Base-by-base conservation (phyloP, 2,888 invertebrate genomes). In the Drosophila setosimentum region DNA sequence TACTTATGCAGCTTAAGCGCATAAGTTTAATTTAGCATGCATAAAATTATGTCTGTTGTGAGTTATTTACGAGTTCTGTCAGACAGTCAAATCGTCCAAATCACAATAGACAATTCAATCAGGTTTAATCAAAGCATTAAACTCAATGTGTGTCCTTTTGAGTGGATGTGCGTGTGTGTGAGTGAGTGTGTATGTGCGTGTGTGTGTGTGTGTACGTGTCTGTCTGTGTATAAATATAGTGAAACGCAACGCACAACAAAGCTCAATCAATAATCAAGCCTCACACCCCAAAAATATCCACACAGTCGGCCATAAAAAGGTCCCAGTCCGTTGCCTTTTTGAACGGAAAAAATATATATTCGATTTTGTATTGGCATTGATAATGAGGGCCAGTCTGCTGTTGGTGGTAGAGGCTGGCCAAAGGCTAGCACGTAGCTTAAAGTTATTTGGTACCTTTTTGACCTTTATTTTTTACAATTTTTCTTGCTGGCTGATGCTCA, bases 111-210 rank as follows among this genome's bases (percentile, higher is more conserved):
- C 85, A 85, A 82, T 85, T 83, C 83, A 89, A 89, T 85, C 83
- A 83, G 78, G 82, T 87, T 87, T 83, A 89, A 90, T 90, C 89
- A 89, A 82, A 70, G 83, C 78, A 82, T 90, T 87, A 77, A 76
- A 73, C 72, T 75, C 72, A 51, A 68, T 73, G 72, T 73, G 68
- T 67, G 65, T 35, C 49, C 33, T 29, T 42, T 33, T 55, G 33
- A 33, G 18, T 42, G 48, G 13, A 24, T 65, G 54, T 21, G 58
- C 58, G 35, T 45, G 33, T 29, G 48, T 33, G 16, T 27, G 30
- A 24, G 68, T 54, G 42, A 30, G 29, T 57, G 37, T 45, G n/a
- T 49, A 8, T 42, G 37, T 57, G 64, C 27, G 54, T 64, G 57
- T 21, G 48, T 63, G 45, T 57, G 37, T 27, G 33, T 35, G 18